Conservation (phyloP, 2,113 vertebrate species). For the Tapirus terrestris region DNA sequence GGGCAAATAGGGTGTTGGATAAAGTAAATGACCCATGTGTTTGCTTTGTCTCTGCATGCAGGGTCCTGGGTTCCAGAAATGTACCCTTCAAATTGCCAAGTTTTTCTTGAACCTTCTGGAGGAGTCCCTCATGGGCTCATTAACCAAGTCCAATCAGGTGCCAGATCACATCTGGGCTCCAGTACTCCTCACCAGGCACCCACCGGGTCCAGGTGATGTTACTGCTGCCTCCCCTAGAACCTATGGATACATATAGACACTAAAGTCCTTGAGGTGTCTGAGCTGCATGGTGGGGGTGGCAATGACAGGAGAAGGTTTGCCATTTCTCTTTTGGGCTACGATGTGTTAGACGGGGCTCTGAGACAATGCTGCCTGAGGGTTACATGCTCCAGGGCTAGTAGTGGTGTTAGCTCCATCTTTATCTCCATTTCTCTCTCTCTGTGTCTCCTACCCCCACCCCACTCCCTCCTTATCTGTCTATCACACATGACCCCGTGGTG, state of each 20-base stretch:
- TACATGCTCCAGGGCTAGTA: not conserved
- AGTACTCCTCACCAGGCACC: not conserved
- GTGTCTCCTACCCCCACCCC: not conserved
- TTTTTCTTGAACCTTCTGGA: not conserved
- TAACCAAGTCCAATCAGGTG: not conserved
- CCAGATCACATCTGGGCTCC: not conserved
- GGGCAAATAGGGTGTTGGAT: not conserved
- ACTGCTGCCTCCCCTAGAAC: not conserved
- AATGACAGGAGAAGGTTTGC: not conserved
- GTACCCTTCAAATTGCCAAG: not conserved
- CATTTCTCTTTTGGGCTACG: not conserved
- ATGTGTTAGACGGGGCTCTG: not conserved
- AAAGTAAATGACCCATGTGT: not conserved
- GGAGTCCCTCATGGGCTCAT: not conserved
- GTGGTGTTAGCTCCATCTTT: not conserved
- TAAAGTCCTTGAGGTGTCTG: rapidly evolving
- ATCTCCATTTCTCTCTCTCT: too few species aligned
- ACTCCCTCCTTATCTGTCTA: not conserved
- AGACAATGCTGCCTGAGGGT: not conserved
- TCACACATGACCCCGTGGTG: not conserved
- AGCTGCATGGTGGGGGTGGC: not conserved
- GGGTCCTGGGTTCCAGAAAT: not conserved
- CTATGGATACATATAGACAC: rapidly evolving
- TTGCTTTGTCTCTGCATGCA: not conserved
- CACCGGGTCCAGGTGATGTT: not conserved